A percentile compares a stretch with the other conserved stretches of the same genome.
Evolutionary conservation across 2,113 vertebrate genomes (phyloP).

Genomic region (Procapra przewalskii): DNA sequence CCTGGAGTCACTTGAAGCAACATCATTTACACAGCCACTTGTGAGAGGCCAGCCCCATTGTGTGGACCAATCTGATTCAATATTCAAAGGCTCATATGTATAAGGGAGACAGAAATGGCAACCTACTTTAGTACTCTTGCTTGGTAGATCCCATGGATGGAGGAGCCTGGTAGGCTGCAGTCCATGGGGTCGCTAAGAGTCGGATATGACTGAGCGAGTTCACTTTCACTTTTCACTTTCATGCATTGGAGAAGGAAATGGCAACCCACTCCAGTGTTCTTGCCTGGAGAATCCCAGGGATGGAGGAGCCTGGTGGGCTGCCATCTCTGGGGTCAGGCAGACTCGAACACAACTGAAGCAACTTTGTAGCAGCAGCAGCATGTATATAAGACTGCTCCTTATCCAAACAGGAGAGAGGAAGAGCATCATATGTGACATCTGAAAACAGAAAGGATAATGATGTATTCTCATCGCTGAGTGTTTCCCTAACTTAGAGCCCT

Average conservation of each 20-base stretch:
- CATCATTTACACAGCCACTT: neutral
- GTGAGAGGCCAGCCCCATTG: neutral
- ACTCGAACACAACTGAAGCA: neutral
- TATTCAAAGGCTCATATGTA: neutral
- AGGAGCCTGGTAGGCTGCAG: neutral
- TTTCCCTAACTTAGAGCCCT: constrained; percentile 1
- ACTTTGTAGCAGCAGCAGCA: neutral
- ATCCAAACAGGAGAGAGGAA: neutral
- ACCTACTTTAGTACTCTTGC: neutral
- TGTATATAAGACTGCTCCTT: neutral
- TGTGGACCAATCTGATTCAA: constrained; percentile 4
- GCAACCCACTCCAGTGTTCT: neutral
- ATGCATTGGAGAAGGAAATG: neutral
- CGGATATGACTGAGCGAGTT: neutral
- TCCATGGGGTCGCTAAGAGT: neutral
- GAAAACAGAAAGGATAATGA: constrained; percentile 5
- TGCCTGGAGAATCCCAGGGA: neutral
- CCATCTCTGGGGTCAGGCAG: neutral
- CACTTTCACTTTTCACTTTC: neutral
- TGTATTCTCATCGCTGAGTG: neutral
- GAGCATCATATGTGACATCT: neutral
- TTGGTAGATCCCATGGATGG: neutral
- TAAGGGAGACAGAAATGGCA: neutral
- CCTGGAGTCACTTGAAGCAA: neutral
- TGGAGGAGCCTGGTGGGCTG: neutral